Evolutionary conservation across 2,888 invertebrate genomes (phyloP).

Genomic region (Stratiomys singularior): DNA sequence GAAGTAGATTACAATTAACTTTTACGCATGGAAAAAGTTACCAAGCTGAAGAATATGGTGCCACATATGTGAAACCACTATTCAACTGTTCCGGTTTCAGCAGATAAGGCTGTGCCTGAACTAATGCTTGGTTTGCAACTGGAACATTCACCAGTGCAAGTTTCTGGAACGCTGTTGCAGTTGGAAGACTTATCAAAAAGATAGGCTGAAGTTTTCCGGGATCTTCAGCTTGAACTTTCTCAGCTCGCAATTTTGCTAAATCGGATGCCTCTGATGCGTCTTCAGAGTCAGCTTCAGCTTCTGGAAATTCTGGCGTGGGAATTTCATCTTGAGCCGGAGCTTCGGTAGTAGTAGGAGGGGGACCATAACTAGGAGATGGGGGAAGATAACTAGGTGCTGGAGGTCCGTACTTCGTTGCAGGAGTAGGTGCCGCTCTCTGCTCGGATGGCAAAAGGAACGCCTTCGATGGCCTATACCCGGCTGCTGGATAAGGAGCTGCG

Average conservation of each 20-base stretch:
- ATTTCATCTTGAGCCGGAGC: conserved; percentile 17
- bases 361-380: conserved; percentile 26
- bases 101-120: conserved; percentile 32
- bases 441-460: conserved; percentile 25
- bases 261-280: conserved; percentile 27
- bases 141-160: not conserved
- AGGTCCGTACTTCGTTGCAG: conserved; percentile 32
- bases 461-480: conserved; percentile 14
- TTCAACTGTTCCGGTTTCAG: not conserved
- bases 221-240: conserved; percentile 14
- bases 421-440: conserved; percentile 4
- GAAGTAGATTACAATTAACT: no score
- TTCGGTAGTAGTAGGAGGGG: not conserved
- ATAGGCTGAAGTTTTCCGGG: not conserved
- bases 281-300: conserved; percentile 27
- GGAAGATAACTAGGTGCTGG: conserved; percentile 28
- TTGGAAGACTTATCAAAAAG: not conserved
- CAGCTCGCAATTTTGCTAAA: not conserved
- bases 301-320: conserved; percentile 2
- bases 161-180: conserved; percentile 6
- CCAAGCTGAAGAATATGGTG: not conserved
- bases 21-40: not conserved
- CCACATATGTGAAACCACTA: conserved; percentile 21
- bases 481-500: conserved; percentile 32
- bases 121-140: not conserved